phyloP scores from a whole-genome alignment of 2,113 vertebrate genomes.

The Percina caprodes region DNA sequence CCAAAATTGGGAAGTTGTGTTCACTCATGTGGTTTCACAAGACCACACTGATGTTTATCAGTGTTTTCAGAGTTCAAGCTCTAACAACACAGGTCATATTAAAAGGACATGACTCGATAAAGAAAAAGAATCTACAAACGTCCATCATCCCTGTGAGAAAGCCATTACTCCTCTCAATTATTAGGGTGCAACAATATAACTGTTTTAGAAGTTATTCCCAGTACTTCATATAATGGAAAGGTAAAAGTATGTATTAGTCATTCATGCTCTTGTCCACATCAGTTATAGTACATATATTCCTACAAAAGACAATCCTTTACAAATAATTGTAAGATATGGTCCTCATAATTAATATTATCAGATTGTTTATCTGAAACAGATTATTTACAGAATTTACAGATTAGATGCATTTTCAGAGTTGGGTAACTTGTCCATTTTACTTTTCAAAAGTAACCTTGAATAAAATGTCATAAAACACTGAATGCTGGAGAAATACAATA shows the following conservation, averaged over 20 bases:
- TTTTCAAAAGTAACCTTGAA: background rate
- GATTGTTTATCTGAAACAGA: background rate
- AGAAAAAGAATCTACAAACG: background rate
- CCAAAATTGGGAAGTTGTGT: background rate
- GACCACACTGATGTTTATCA: slow-evolving; percentile 52
- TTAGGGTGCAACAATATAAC: slow-evolving; percentile 3
- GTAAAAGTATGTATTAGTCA: background rate
- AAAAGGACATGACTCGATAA: background rate
- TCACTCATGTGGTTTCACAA: slow-evolving; percentile 48
- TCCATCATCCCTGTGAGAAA: background rate
- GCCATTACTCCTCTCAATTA: background rate
- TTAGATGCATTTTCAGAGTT: no score
- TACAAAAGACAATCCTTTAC: background rate
- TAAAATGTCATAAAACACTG: background rate
- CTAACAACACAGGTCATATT: background rate
- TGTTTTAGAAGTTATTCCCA: background rate
- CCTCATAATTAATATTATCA: background rate
- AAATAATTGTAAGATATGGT: no score
- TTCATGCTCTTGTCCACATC: background rate
- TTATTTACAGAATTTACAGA: background rate
- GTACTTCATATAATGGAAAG: background rate
- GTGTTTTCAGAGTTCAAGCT: slow-evolving; percentile 21
- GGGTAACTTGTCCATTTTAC: background rate
- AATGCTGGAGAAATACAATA: background rate
- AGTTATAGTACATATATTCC: background rate